Percentiles rank a stretch among this genome's conserved stretches.
Conservation (phyloP, 2,888 invertebrate genomes). For the Caenorhabditis sp. region DNA sequence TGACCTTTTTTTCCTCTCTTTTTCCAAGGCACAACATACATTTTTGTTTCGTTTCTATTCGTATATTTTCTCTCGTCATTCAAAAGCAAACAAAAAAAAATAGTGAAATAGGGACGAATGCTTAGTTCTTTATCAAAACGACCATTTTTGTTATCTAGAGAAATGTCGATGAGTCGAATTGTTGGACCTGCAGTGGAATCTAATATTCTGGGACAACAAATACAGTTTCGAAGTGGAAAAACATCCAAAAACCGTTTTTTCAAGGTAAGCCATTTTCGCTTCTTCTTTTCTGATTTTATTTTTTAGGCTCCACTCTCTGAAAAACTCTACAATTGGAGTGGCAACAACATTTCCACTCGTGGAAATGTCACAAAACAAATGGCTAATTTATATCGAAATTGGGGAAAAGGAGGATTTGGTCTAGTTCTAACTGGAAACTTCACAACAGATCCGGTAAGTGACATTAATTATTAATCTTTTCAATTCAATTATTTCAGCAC, state of each 20-base stretch:
- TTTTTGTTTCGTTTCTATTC: slow-evolving; percentile 4
- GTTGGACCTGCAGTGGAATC: slow-evolving; percentile 12
- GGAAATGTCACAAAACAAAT: slow-evolving; percentile 48
- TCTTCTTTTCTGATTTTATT: background rate
- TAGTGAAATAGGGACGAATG: background rate
- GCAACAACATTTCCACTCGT: slow-evolving; percentile 13
- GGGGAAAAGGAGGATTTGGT: slow-evolving; percentile 58
- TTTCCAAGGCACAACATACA: slow-evolving; percentile 16
- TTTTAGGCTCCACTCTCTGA: slow-evolving; percentile 52
- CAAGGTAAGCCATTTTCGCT: too few species aligned
- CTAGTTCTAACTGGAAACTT: slow-evolving; percentile 56
- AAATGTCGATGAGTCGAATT: slow-evolving; percentile 26
- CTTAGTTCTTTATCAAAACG: background rate
- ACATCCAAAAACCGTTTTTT: slow-evolving; percentile 37
- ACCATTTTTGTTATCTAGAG: background rate
- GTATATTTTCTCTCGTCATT: background rate
- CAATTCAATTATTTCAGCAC: background rate
- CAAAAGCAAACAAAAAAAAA: background rate
- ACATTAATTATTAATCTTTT: too few species aligned
- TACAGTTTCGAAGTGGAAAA: slow-evolving; percentile 38
- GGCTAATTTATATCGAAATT: slow-evolving; percentile 55
- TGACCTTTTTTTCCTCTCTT: background rate
- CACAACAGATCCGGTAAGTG: slow-evolving; percentile 28
- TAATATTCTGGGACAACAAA: slow-evolving; percentile 20
- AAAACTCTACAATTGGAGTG: slow-evolving; percentile 36